A percentile compares a stretch with the other conserved stretches of the same genome.
phyloP scores from a whole-genome alignment of 92 coral and sea anemone genomes.

The Umimayanthus kanabou region DNA sequence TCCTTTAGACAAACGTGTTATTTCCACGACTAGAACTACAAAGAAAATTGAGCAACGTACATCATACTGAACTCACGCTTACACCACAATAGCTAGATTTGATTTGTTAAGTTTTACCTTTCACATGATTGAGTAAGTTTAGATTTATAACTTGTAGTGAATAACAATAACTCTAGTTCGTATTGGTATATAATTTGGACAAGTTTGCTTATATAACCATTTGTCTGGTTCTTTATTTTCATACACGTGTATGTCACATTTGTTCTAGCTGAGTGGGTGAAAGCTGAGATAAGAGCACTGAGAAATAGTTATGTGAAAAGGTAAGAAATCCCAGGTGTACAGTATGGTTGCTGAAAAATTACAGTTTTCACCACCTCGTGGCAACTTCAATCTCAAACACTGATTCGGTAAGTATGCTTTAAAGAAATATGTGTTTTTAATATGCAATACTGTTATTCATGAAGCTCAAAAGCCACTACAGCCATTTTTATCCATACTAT shows the following conservation, averaged over 20 bases:
- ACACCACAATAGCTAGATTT: not conserved
- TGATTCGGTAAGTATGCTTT: no score
- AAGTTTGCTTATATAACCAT: not conserved
- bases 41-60: not conserved
- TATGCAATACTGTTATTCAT: not conserved
- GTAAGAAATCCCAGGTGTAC: conserved; percentile 7
- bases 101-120: not conserved
- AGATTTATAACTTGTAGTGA: not conserved
- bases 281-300: conserved; percentile 11
- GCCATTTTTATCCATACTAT: not conserved
- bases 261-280: conserved; percentile 33
- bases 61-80: not conserved
- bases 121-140: not conserved
- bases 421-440: no score
- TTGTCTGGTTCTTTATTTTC: not conserved
- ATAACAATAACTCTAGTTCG: no score
- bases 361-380: conserved; percentile 33
- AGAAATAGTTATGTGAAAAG: conserved; percentile 21
- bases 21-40: no score
- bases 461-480: not conserved
- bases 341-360: conserved; percentile 19
- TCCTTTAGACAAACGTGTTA: no score
- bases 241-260: not conserved
- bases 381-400: conserved; percentile 13
- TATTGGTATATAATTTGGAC: not conserved